phyloP scores from a whole-genome alignment of 1,140 invertebrate species.

The Forficula auricularia region DNA sequence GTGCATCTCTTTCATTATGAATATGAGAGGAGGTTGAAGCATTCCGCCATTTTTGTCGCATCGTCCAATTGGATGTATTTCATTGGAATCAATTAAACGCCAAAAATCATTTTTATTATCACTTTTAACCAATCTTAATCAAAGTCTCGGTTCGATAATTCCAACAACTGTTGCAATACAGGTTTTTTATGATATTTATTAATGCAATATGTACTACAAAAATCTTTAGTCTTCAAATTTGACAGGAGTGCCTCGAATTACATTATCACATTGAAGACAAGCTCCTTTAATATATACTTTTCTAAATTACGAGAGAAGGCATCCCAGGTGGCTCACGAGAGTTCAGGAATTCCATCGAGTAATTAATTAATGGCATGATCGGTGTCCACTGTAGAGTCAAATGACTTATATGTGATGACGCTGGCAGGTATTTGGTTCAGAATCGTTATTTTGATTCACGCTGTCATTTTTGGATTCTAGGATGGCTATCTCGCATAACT shows the following conservation, averaged over 20 bases:
- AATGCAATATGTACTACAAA: constrained; percentile 63
- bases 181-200: constrained; percentile 68
- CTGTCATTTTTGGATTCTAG: too few species aligned
- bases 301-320: too few species aligned
- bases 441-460: too few species aligned
- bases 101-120: constrained; percentile 98
- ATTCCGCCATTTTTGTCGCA: constrained; percentile 83
- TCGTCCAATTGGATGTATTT: constrained; percentile 84
- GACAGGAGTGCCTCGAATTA: constrained; percentile 46
- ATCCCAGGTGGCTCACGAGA: too few species aligned
- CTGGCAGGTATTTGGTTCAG: too few species aligned
- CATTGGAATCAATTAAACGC: constrained; percentile 82
- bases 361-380: too few species aligned
- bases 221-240: constrained; percentile 49
- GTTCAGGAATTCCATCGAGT: too few species aligned
- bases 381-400: too few species aligned
- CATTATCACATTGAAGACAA: constrained; percentile 71
- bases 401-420: too few species aligned
- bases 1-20: too few species aligned
- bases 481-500: too few species aligned
- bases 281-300: too few species aligned
- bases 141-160: constrained; percentile 67
- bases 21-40: constrained; percentile 70
- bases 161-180: constrained; percentile 92
- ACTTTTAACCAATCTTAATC: constrained; percentile 80